Percentiles rank a stretch among this genome's conserved stretches.
Conservation (phyloP, 2,888 invertebrate species). For the Lathronympha strigana region DNA sequence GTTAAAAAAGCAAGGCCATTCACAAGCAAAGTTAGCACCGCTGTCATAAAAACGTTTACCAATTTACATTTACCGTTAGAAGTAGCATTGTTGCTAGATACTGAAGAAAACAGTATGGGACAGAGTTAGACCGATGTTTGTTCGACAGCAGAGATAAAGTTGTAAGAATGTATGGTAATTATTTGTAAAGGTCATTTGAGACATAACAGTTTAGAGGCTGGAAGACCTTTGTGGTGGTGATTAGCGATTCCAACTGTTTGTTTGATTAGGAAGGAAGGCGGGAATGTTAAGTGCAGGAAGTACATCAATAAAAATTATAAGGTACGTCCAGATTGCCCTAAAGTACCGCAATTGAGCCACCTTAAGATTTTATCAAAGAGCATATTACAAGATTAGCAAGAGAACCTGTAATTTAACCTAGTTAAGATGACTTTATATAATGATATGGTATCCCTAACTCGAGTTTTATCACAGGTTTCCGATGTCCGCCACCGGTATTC, state of each 20-base stretch:
- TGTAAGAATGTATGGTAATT: constrained; percentile 26
- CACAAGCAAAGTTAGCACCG: constrained; percentile 21
- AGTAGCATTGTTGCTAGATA: not conserved
- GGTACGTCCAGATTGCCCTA: too few relatives aligned
- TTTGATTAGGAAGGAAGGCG: not conserved
- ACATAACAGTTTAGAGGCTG: constrained; percentile 4
- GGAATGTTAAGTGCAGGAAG: not conserved
- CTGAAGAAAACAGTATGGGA: not conserved
- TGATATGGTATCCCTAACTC: too few relatives aligned
- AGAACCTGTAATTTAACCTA: too few relatives aligned
- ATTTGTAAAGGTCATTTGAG: constrained; percentile 23
- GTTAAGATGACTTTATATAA: too few relatives aligned
- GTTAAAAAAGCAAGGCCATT: constrained; percentile 26
- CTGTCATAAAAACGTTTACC: constrained; percentile 23
- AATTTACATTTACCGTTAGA: constrained; percentile 7
- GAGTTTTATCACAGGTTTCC: too few relatives aligned
- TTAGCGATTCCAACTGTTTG: constrained; percentile 1
- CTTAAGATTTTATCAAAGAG: constrained; percentile 3
- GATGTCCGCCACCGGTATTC: too few relatives aligned
- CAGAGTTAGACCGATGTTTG: not conserved
- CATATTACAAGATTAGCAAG: too few relatives aligned
- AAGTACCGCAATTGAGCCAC: too few relatives aligned
- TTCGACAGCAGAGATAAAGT: not conserved
- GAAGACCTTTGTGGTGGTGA: constrained; percentile 4
- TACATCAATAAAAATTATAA: not conserved